These are phyloP conservation scores for Petrocephalus schoutedeni DNA, from an alignment of 2,797 vertebrate species.

Conservation along the genomic window DNA sequence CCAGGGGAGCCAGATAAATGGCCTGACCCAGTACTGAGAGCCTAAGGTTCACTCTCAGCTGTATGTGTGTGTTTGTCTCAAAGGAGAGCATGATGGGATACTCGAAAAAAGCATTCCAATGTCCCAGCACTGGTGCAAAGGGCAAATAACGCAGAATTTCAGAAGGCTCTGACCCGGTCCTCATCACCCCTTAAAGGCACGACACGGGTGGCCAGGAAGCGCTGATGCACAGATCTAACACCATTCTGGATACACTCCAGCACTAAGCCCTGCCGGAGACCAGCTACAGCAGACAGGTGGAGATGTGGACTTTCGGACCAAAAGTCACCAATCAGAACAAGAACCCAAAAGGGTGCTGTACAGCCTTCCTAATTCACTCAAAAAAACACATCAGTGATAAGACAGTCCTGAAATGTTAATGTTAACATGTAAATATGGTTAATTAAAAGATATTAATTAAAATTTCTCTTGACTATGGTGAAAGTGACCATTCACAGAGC, in stretches of 20 bases:
- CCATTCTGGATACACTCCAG: not conserved
- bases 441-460: conserved; percentile 35
- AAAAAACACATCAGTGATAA: not conserved
- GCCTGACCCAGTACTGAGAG: not conserved
- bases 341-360: not conserved
- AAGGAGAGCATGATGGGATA: not conserved
- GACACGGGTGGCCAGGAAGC: not conserved
- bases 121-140: not conserved
- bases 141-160: not conserved
- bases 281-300: not conserved
- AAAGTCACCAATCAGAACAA: not conserved
- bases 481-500: not conserved
- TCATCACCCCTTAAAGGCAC: not conserved
- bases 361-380: not conserved
- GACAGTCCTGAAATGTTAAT: not conserved
- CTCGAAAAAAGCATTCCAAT: not conserved
- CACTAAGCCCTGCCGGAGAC: not conserved
- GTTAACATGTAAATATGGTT: too few relatives aligned
- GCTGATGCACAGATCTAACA: not conserved
- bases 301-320: not conserved
- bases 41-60: not conserved
- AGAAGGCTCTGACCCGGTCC: not conserved
- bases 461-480: conserved; percentile 21
- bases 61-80: not conserved
- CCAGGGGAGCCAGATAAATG: not conserved